A percentile compares a stretch with the other conserved stretches of the same genome.
These are phyloP conservation scores for Ophiothrix spiculata DNA, from an alignment of 35 echinoderm and acorn worm genomes.

Conservation along the genomic window DNA sequence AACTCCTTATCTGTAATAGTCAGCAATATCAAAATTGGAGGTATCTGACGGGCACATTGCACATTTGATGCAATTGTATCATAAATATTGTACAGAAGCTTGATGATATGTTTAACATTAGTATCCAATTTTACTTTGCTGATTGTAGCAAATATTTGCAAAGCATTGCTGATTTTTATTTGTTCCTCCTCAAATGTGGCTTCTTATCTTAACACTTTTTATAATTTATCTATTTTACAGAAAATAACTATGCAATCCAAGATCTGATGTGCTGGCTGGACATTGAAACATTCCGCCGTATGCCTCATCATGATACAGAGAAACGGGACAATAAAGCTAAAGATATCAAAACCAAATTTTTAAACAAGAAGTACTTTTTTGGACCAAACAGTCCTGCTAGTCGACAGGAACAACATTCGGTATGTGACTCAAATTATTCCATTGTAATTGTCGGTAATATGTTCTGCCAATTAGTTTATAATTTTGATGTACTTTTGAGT, in stretches of 20 bases:
- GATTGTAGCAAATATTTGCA: no score
- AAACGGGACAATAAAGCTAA: slow-evolving; percentile 89
- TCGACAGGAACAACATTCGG: slow-evolving; percentile 82
- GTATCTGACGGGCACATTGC: no score
- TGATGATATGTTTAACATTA: no score
- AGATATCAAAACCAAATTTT: slow-evolving; percentile 88
- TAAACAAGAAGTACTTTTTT: slow-evolving; percentile 98
- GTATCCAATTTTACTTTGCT: no score
- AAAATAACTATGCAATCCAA: slow-evolving; percentile 91
- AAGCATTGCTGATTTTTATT: no score
- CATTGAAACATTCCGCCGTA: slow-evolving; percentile 91
- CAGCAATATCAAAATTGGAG: no score
- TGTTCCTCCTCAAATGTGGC: no score
- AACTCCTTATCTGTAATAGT: no score
- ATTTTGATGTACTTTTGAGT: no score
- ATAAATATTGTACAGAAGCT: no score
- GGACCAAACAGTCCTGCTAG: slow-evolving; percentile 92
- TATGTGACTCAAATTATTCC: slow-evolving; percentile 13
- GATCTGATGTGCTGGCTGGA: slow-evolving; percentile 99
- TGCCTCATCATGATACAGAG: slow-evolving; percentile 72
- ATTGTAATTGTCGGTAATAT: background rate
- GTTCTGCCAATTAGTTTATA: no score
- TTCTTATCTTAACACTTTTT: slow-evolving; percentile 1
- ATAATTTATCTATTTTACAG: slow-evolving; percentile 34
- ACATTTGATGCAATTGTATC: no score